Conservation (phyloP, 2,888 invertebrate species). For the Blastobasis lacticolella region DNA sequence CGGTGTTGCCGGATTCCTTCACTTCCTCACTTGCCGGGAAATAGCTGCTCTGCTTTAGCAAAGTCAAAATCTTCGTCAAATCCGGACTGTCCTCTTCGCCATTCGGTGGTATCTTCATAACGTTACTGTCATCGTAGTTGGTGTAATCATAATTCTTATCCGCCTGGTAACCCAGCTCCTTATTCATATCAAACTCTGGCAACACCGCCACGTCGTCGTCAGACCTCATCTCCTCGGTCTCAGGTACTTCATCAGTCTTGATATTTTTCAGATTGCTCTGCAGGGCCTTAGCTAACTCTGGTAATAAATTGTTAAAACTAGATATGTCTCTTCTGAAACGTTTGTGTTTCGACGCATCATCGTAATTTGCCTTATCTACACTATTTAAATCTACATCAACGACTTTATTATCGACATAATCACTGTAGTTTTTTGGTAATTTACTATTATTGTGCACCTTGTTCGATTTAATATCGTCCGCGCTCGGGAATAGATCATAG, state of each 20-base stretch:
- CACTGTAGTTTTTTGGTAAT: background rate
- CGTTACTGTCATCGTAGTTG: constrained; percentile 44
- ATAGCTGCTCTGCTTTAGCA: constrained; percentile 34
- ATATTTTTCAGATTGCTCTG: constrained; percentile 32
- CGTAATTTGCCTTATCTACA: background rate
- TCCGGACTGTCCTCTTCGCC: constrained; percentile 46
- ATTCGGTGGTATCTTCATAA: constrained; percentile 64
- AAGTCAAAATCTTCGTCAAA: constrained; percentile 27
- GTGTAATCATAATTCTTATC: constrained; percentile 35
- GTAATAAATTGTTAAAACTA: constrained; percentile 40
- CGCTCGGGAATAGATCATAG: constrained; percentile 39
- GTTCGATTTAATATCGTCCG: background rate
- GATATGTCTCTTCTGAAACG: constrained; percentile 41
- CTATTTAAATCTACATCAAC: background rate
- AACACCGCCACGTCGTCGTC: constrained; percentile 43
- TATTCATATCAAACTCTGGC: constrained; percentile 61
- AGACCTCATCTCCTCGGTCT: constrained; percentile 39
- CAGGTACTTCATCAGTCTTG: constrained; percentile 35
- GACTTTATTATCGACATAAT: background rate
- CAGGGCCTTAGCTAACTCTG: constrained; percentile 51
- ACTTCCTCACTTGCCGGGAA: constrained; percentile 18
- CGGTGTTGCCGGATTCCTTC: constrained; percentile 20
- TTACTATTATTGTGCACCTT: constrained; percentile 24
- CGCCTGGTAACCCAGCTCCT: constrained; percentile 42
- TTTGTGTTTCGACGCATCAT: no score